A percentile compares a stretch with the other conserved stretches of the same genome.
phyloP scores from a whole-genome alignment of 2,113 vertebrate genomes.

The Apodemus speciosus region DNA sequence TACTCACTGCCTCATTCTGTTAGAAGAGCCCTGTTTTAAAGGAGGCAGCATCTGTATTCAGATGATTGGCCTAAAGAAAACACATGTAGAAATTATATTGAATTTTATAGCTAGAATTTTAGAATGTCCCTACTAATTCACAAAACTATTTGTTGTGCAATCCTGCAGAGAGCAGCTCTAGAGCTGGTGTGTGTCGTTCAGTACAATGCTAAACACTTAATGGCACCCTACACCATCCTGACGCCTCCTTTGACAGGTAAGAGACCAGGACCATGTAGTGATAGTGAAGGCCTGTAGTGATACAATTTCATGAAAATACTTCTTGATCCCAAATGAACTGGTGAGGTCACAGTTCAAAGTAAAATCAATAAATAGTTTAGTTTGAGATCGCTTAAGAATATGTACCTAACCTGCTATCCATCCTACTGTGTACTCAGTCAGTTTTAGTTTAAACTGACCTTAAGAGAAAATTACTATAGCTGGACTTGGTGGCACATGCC shows the following conservation, averaged over 20 bases:
- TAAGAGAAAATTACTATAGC: background rate
- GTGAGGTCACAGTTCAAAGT: background rate
- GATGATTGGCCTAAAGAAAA: conserved; percentile 17
- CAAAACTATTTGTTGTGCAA: background rate
- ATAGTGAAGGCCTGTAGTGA: background rate
- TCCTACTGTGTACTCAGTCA: background rate
- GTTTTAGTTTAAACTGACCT: background rate
- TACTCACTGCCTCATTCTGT: background rate
- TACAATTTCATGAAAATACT: background rate
- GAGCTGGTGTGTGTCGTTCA: background rate
- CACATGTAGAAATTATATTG: background rate
- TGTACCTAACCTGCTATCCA: background rate
- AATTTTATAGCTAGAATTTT: background rate
- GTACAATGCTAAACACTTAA: background rate
- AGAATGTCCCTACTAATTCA: background rate
- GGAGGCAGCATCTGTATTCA: background rate
- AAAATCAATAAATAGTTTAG: background rate
- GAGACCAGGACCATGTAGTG: background rate
- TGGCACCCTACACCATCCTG: background rate
- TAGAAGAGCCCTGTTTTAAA: conserved; percentile 25
- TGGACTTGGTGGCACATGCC: background rate
- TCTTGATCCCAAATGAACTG: background rate
- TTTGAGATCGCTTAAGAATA: background rate
- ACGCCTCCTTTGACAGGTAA: background rate
- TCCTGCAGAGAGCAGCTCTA: background rate